These are phyloP conservation scores for Petromus typicus DNA, from an alignment of 2,113 vertebrate species.

Conservation along the genomic window DNA sequence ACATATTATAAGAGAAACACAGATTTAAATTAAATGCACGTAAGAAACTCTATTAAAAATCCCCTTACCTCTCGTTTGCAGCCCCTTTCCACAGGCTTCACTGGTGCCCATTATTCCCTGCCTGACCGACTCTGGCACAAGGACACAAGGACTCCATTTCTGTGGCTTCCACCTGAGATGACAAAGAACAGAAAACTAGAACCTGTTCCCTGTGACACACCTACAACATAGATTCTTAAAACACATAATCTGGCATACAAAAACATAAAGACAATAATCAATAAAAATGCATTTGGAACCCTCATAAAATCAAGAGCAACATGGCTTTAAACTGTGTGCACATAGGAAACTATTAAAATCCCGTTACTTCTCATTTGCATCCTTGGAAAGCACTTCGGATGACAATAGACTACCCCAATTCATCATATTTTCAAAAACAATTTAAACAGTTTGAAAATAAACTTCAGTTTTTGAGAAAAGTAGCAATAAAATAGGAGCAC, in stretches of 20 bases:
- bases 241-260: background rate
- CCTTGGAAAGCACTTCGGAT: background rate
- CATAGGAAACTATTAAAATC: too few species aligned
- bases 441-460: background rate
- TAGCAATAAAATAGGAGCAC: background rate
- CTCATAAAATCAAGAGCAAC: constrained; percentile 11
- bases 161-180: constrained; percentile 93
- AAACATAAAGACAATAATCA: background rate
- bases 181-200: constrained; percentile 24
- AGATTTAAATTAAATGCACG: background rate
- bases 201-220: background rate
- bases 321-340: too few species aligned
- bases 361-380: too few species aligned
- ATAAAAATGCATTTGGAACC: background rate
- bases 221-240: background rate
- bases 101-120: constrained; percentile 85
- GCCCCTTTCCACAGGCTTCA: constrained; percentile 93
- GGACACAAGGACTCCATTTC: constrained; percentile 92
- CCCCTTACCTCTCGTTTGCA: constrained; percentile 94
- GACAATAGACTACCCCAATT: background rate
- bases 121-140: constrained; percentile 92
- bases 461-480: background rate
- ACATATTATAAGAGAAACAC: background rate
- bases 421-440: background rate
- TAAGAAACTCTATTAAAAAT: background rate